phyloP scores from a whole-genome alignment of 2,888 invertebrate genomes.

The Drosophila tanythrix region DNA sequence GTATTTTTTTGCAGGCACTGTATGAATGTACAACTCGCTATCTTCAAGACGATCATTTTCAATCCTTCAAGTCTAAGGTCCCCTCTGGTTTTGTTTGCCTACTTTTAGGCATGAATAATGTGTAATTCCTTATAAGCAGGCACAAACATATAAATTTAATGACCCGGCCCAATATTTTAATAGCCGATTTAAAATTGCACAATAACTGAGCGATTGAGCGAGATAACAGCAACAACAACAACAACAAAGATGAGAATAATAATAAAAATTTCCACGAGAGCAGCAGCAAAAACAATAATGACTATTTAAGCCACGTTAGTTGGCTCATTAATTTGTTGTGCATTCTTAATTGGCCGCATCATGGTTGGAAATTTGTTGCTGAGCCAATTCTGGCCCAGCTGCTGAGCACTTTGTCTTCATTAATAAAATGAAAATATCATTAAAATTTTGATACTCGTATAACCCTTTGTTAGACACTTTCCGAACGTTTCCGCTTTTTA shows the following conservation, averaged over 20 bases:
- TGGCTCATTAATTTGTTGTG: conserved; percentile 69
- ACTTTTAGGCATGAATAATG: neutral
- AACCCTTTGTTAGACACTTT: conserved; percentile 47
- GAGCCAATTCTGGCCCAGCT: conserved; percentile 19
- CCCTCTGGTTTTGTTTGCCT: neutral
- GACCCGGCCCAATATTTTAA: conserved; percentile 34
- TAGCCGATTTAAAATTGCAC: conserved; percentile 48
- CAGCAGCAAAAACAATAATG: conserved; percentile 28
- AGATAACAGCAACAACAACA: conserved; percentile 7
- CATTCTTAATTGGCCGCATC: conserved; percentile 62
- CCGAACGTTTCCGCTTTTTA: conserved; percentile 30
- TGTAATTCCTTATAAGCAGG: neutral
- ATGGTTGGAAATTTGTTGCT: conserved; percentile 28
- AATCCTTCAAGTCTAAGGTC: neutral
- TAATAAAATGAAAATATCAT: conserved; percentile 56
- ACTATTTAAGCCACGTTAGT: conserved; percentile 57
- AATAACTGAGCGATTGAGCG: conserved; percentile 57
- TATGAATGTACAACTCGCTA: neutral
- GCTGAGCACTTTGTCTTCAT: conserved; percentile 53
- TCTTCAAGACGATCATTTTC: neutral
- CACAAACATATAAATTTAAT: conserved; percentile 39
- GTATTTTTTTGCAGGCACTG: neutral
- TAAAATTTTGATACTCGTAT: conserved; percentile 42
- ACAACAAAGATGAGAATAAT: neutral
- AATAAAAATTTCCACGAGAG: neutral